phyloP scores from a whole-genome alignment of 2,888 invertebrate genomes.

The Drosophila bunnanda region DNA sequence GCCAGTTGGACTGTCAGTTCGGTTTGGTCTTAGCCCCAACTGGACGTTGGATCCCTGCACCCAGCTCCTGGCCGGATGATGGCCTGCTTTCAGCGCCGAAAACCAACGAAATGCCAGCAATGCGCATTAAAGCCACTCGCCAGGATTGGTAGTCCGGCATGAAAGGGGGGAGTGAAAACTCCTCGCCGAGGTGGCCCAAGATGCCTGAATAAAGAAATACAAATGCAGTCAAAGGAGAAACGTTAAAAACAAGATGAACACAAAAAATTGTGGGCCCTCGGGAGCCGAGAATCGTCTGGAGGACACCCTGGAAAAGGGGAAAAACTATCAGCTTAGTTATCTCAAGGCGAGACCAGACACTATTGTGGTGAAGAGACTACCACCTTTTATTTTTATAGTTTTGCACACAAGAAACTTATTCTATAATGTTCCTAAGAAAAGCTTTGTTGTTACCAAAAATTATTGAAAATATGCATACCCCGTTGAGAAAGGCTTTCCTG shows the following conservation, averaged over 20 bases:
- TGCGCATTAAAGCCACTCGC: slow-evolving; percentile 66
- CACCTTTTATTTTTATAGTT: not conserved
- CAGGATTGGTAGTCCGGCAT: slow-evolving; percentile 12
- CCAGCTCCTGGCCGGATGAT: slow-evolving; percentile 39
- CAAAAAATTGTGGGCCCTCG: slow-evolving; percentile 7
- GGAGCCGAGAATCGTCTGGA: not conserved
- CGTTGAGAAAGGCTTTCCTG: not conserved
- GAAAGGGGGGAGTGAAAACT: slow-evolving; percentile 11
- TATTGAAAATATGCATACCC: slow-evolving; percentile 3
- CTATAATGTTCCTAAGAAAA: not conserved
- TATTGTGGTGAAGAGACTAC: not conserved
- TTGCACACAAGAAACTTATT: not conserved
- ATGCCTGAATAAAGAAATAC: slow-evolving; percentile 57
- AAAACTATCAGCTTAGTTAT: slow-evolving; percentile 8
- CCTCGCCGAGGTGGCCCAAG: slow-evolving; percentile 52
- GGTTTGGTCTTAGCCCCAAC: slow-evolving; percentile 18
- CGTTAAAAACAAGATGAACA: slow-evolving; percentile 55
- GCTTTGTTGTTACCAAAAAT: not conserved
- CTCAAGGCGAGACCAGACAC: not conserved
- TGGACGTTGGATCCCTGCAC: slow-evolving; percentile 28
- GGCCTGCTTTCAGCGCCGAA: slow-evolving; percentile 56
- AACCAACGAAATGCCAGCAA: slow-evolving; percentile 55
- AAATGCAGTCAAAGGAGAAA: slow-evolving; percentile 51
- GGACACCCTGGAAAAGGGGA: slow-evolving; percentile 12
- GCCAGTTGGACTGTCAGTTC: slow-evolving; percentile 36